phyloP scores from a whole-genome alignment of 2,888 invertebrate genomes.

The Mystacides longicornis region DNA sequence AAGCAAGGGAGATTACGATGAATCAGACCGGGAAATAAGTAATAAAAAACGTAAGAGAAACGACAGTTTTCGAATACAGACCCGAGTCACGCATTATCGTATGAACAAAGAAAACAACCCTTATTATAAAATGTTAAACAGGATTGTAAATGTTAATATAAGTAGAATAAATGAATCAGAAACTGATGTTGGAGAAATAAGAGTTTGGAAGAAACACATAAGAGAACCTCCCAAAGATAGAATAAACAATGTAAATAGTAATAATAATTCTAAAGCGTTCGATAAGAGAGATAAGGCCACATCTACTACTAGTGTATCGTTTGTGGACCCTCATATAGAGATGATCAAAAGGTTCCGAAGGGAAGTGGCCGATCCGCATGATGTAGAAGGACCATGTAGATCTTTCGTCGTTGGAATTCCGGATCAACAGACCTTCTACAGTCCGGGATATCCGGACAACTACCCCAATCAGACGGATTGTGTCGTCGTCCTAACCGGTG shows the following conservation, averaged over 20 bases:
- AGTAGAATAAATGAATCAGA: conserved; percentile 13
- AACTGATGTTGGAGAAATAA: conserved; percentile 8
- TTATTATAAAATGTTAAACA: conserved; percentile 15
- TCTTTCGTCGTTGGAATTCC: conserved; percentile 52
- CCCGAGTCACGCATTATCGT: conserved; percentile 7
- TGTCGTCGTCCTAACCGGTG: conserved; percentile 59
- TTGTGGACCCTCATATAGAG: conserved; percentile 8
- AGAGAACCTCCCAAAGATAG: conserved; percentile 7
- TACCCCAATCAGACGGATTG: conserved; percentile 65
- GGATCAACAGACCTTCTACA: conserved; percentile 56
- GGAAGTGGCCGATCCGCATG: conserved; percentile 23
- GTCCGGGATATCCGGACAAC: conserved; percentile 59
- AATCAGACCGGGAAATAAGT: conserved; percentile 4
- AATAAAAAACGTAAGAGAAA: conserved; percentile 10
- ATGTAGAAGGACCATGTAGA: conserved; percentile 38
- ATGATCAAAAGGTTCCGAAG: conserved; percentile 22
- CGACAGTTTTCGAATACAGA: conserved; percentile 12
- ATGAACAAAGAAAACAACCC: conserved; percentile 12
- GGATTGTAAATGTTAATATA: not conserved
- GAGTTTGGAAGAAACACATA: conserved; percentile 17
- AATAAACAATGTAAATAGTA: not conserved
- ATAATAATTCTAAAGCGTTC: conserved; percentile 3
- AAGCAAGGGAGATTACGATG: conserved; percentile 6
- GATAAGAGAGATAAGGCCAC: not conserved
- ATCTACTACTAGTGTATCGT: not conserved